Base-by-base conservation (phyloP, 2,113 vertebrate genomes). In the Lanius ludovicianus region DNA sequence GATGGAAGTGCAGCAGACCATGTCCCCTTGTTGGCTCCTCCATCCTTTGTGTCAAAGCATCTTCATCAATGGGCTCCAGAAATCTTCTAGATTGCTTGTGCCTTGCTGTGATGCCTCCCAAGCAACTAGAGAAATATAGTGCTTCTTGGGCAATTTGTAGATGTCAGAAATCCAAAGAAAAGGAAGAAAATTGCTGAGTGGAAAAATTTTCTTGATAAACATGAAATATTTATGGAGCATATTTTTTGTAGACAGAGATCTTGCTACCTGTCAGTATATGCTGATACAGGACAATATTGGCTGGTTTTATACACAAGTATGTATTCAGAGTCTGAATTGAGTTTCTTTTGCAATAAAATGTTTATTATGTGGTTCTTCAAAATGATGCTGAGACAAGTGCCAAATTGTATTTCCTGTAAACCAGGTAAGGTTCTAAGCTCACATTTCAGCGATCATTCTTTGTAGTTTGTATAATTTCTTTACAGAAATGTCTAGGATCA, bases 81-180 rank as follows among this genome's bases (percentile, higher is more conserved):
- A 90, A 83, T 42, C 24, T 64, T 73, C 21, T 31, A 28, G 44
- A 28, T 60, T 80, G 39, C 10, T 86, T 16, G 4, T 68, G 35
- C 23, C 33, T 35, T 68, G 47, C 42, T 47, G 21, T 33, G 9
- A 30, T 85, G 15, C 56, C 28, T 87, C 60, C 9, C 42, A 82
- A 86, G 79, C 52, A 95, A 28, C 64, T 69, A 53, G 6, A 88
- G 39, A 41, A 84, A 65, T 59, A 33, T 2, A 39, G 23, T 37
- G 25, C 10, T 39, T n/a, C 15, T 37, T 65, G 55, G 6, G 7
- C 52, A 42, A 52, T 70, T 67, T 47, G 50, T 70, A 84, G 44
- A 31, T 44, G 49, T 77, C 91, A 94, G 56, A 93, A 94, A 93
- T 65, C 59, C 60, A 76, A 81, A 84, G 42, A 89, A 93, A 91